Evolutionary conservation across 2,797 vertebrate species (phyloP).

Genomic region (Acanthurus tractus): DNA sequence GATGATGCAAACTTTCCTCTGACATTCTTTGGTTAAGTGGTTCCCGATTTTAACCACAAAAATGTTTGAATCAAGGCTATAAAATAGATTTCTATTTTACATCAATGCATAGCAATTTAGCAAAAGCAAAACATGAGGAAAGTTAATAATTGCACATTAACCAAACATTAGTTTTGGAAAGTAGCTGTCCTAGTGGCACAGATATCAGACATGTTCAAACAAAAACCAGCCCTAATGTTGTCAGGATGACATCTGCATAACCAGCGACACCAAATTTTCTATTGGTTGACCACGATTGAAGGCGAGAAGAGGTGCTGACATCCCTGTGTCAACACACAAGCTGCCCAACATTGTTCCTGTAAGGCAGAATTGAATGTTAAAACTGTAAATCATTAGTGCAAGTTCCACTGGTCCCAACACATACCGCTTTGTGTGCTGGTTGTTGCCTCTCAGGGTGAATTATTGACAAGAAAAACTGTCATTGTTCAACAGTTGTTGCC

Average conservation of each 20-base stretch:
- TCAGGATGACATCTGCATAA: no score
- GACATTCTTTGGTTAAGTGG: neutral
- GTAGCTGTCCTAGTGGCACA: neutral
- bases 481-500: neutral
- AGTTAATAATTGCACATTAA: neutral
- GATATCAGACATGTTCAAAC: neutral
- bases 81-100: neutral
- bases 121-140: no score
- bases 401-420: neutral
- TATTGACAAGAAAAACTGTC: neutral
- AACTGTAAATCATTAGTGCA: conserved; percentile 27
- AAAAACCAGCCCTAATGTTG: neutral
- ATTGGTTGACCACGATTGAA: neutral
- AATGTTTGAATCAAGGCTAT: neutral
- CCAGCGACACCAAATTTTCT: neutral
- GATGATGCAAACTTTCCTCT: no score
- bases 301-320: neutral
- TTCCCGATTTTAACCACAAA: no score
- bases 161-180: neutral
- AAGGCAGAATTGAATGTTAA: neutral
- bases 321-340: conserved; percentile 16
- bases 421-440: neutral
- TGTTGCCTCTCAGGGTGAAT: neutral
- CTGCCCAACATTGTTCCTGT: neutral
- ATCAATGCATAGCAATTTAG: neutral